Percentiles rank a stretch among this genome's conserved stretches.
Evolutionary conservation across 35 echinoderm and acorn worm species (phyloP).

Genomic region (Ophiothrix spiculata): DNA sequence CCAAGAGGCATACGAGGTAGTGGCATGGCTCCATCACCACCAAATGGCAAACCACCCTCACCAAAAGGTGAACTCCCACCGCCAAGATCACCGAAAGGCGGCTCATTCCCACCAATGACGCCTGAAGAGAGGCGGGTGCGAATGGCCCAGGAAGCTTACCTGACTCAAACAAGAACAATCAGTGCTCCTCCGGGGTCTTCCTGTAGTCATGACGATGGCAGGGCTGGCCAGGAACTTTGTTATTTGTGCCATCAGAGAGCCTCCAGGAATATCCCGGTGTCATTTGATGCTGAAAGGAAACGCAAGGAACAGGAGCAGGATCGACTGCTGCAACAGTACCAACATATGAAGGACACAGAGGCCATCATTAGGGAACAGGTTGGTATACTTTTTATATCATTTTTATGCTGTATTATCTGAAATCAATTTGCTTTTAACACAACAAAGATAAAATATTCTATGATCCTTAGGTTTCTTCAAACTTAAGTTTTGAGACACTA

Average conservation of each 20-base stretch:
- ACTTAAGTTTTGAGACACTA: neutral
- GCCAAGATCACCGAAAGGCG: conserved; percentile 33
- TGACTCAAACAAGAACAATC: neutral
- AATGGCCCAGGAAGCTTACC: neutral
- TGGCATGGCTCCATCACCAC: conserved; percentile 72
- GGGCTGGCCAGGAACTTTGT: conserved; percentile 88
- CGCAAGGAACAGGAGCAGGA: conserved; percentile 95
- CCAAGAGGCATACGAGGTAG: conserved; percentile 66
- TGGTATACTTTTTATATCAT: neutral
- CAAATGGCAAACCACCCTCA: conserved; percentile 66
- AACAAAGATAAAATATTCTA: neutral
- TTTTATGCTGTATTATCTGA: neutral
- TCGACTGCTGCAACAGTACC: conserved; percentile 76
- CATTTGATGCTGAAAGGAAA: conserved; percentile 70
- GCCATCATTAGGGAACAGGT: conserved; percentile 91
- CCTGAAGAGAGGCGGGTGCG: conserved; percentile 27
- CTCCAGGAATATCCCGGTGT: conserved; percentile 84
- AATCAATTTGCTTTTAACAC: neutral
- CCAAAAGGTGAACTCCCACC: conserved; percentile 42
- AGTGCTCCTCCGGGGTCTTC: conserved; percentile 50
- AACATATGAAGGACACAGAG: conserved; percentile 97
- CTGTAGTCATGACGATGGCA: conserved; percentile 37
- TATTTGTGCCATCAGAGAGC: conserved; percentile 95
- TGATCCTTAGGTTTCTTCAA: neutral
- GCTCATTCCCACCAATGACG: conserved; percentile 40